Conservation (phyloP, 53 echinoderm and acorn worm species). For the Holothuria scabra region DNA sequence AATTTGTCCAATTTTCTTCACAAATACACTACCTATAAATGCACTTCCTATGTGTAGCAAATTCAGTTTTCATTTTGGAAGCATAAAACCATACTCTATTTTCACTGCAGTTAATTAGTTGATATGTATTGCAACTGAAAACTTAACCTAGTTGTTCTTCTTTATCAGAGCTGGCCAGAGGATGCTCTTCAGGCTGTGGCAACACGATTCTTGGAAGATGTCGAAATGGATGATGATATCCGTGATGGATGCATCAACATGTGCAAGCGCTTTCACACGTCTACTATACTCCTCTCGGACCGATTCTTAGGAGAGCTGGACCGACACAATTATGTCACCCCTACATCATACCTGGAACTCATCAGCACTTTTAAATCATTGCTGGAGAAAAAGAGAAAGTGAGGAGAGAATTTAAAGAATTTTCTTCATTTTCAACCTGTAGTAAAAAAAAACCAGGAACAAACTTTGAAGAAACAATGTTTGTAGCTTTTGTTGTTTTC, state of each 20-base stretch:
- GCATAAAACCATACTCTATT: too few species aligned
- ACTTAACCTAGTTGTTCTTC: neutral
- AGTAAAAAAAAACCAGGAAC: too few species aligned
- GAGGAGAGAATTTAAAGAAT: neutral
- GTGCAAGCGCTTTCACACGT: conserved; percentile 94
- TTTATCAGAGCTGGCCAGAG: conserved; percentile 89
- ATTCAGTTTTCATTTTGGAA: too few species aligned
- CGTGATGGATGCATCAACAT: conserved; percentile 85
- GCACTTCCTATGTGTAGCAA: too few species aligned
- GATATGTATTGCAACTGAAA: neutral
- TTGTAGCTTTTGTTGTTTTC: too few species aligned
- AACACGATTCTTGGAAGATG: conserved; percentile 91
- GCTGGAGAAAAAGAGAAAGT: conserved; percentile 90
- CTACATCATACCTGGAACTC: conserved; percentile 93
- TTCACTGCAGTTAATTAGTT: too few species aligned
- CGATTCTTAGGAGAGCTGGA: conserved; percentile 83
- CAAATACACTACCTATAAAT: too few species aligned
- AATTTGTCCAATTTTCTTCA: too few species aligned
- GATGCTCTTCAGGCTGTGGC: conserved; percentile 99
- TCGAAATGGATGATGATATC: conserved; percentile 77
- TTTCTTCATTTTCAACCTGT: too few species aligned
- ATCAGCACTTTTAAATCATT: conserved; percentile 95
- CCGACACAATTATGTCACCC: conserved; percentile 96
- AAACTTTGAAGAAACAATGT: too few species aligned
- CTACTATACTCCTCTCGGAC: conserved; percentile 82